These are phyloP conservation scores for Lampropteryx suffumata DNA, from an alignment of 2,888 invertebrate species.

Conservation along the genomic window DNA sequence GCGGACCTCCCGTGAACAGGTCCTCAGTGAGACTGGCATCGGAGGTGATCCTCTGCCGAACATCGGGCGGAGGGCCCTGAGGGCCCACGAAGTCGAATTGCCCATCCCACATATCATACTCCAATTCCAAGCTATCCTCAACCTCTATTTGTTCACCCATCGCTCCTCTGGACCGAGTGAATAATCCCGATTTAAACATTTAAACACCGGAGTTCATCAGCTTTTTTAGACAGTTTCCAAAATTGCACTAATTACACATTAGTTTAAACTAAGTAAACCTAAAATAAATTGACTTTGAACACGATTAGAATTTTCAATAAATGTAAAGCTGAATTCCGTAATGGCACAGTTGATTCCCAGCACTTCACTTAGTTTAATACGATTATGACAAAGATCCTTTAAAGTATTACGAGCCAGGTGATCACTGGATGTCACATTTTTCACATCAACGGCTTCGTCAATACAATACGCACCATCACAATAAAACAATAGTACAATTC, in stretches of 20 bases:
- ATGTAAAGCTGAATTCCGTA: constrained; percentile 57
- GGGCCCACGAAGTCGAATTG: constrained; percentile 93
- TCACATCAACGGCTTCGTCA: constrained; percentile 43
- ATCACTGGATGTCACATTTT: constrained; percentile 63
- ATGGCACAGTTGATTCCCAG: constrained; percentile 63
- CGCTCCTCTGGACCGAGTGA: constrained; percentile 68
- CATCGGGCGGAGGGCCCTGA: constrained; percentile 65
- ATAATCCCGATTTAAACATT: constrained; percentile 77
- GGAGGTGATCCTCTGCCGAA: constrained; percentile 64
- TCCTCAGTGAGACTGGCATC: constrained; percentile 73
- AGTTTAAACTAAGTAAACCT: constrained; percentile 44
- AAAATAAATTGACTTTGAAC: constrained; percentile 56
- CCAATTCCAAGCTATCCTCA: constrained; percentile 86
- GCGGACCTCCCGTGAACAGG: constrained; percentile 72
- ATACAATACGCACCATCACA: constrained; percentile 24
- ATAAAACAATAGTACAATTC: constrained; percentile 30
- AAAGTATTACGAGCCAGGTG: constrained; percentile 45
- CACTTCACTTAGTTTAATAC: constrained; percentile 40
- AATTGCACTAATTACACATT: constrained; percentile 59
- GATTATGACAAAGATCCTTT: constrained; percentile 46
- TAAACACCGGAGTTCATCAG: constrained; percentile 51
- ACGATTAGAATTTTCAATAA: constrained; percentile 63
- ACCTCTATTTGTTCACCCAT: constrained; percentile 75
- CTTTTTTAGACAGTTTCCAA: constrained; percentile 71
- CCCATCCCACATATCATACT: constrained; percentile 94